Percentiles rank a stretch among this genome's conserved stretches.
Evolutionary conservation across 1,140 invertebrate genomes (phyloP).

Genomic region (Teleopsis dalmanni): DNA sequence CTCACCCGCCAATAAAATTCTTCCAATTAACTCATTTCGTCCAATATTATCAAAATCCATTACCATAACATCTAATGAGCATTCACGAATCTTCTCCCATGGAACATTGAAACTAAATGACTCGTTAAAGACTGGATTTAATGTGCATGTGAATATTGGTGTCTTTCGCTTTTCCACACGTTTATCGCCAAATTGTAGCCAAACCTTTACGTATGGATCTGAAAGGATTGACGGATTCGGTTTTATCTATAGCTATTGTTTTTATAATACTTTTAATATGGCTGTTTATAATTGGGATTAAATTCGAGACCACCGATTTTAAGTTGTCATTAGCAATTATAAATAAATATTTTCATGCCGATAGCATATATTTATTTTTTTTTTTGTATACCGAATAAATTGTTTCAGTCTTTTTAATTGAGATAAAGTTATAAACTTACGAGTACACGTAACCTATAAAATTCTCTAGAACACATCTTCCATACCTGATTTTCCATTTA

Average conservation of each 20-base stretch:
- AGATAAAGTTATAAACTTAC: too few relatives aligned
- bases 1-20: constrained; percentile 76
- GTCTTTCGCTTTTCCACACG: constrained; percentile 92
- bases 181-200: constrained; percentile 91
- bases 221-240: constrained; percentile 4
- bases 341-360: too few relatives aligned
- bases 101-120: constrained; percentile 88
- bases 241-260: constrained; percentile 3
- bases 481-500: constrained; percentile 89
- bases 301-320: too few relatives aligned
- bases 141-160: constrained; percentile 87
- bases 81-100: constrained; percentile 90
- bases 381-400: not conserved
- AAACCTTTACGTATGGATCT: constrained; percentile 96
- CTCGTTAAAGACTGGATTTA: constrained; percentile 90
- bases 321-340: too few relatives aligned
- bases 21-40: constrained; percentile 83
- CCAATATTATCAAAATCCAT: constrained; percentile 95
- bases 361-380: not conserved
- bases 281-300: not conserved
- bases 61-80: constrained; percentile 84
- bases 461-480: not conserved
- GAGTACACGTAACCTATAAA: too few relatives aligned
- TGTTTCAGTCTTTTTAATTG: not conserved
- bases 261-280: not conserved